Base-by-base conservation (phyloP, 2,888 invertebrate genomes). In the Hesperia comma region DNA sequence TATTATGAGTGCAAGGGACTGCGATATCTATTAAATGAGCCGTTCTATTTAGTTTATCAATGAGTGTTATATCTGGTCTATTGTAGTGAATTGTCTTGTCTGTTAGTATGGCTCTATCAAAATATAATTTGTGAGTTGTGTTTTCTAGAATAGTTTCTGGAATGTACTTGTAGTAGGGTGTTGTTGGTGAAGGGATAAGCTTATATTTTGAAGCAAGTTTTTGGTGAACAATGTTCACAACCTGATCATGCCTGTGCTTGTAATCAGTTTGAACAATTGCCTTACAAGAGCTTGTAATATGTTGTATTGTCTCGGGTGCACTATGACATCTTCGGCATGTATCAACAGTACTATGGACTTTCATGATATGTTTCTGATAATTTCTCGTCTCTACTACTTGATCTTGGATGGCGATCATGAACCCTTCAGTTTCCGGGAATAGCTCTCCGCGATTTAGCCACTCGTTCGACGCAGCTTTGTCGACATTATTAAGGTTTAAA, bases 201-300 rank as follows among this genome's bases (percentile, higher is more conserved):
- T 53, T 53, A 26, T 53, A 26, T 53, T 53, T 53, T 26, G 26
- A 14, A 53, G 21, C 3, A 46, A n/a, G n/a, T n/a, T n/a, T n/a
- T n/a, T n/a, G n/a, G n/a, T n/a, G n/a, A n/a, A n/a, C n/a, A n/a
- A n/a, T n/a, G n/a, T n/a, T n/a, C n/a, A n/a, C n/a, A n/a, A n/a
- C n/a, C n/a, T n/a, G n/a, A n/a, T n/a, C n/a, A n/a, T n/a, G n/a
- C n/a, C n/a, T n/a, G n/a, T n/a, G n/a, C n/a, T n/a, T n/a, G n/a
- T n/a, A n/a, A n/a, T n/a, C n/a, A n/a, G n/a, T n/a, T n/a, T n/a
- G n/a, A n/a, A n/a, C n/a, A n/a, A n/a, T n/a, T n/a, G n/a, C 8
- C 17, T 46, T 17, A n/a, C 51, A 51, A 51, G 51, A 19, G 21
- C 51, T 21, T 6, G 51, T 51, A 51, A 51, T 51, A 12, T 51